Percentiles rank a stretch among this genome's conserved stretches.
Evolutionary conservation across 2,113 vertebrate genomes (phyloP).

Genomic region (Ammodytes marinus): DNA sequence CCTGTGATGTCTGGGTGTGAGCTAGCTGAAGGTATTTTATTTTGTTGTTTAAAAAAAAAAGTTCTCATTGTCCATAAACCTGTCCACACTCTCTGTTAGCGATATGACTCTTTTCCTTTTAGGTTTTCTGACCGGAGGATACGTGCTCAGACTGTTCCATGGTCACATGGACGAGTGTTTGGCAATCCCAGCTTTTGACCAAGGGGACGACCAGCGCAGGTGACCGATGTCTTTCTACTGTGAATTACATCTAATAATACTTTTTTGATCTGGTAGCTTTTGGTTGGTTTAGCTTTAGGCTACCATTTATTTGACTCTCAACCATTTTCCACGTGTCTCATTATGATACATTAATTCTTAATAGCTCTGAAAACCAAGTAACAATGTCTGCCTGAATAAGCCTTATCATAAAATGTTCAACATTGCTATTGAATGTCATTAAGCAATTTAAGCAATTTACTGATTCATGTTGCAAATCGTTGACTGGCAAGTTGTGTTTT

Average conservation of each 20-base stretch:
- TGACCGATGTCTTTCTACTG: slow-evolving; percentile 49
- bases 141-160: slow-evolving; percentile 92
- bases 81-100: neutral
- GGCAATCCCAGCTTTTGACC: slow-evolving; percentile 88
- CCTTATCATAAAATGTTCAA: neutral
- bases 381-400: neutral
- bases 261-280: neutral
- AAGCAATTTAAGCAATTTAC: neutral
- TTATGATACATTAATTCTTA: neutral
- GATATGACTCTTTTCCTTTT: neutral
- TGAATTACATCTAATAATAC: neutral
- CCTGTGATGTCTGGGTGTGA: slow-evolving; percentile 93
- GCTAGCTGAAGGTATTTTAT: slow-evolving; percentile 87
- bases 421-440: neutral
- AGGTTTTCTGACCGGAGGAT: slow-evolving; percentile 93
- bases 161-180: slow-evolving; percentile 96
- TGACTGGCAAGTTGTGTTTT: slow-evolving; percentile 8
- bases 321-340: neutral
- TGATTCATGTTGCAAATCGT: neutral
- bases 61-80: neutral
- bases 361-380: neutral
- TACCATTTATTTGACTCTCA: neutral
- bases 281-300: neutral
- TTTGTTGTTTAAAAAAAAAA: neutral
- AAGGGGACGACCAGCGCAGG: slow-evolving; percentile 93